Evolutionary conservation across 2,113 vertebrate species (phyloP).

Genomic region (Marmota monax): DNA sequence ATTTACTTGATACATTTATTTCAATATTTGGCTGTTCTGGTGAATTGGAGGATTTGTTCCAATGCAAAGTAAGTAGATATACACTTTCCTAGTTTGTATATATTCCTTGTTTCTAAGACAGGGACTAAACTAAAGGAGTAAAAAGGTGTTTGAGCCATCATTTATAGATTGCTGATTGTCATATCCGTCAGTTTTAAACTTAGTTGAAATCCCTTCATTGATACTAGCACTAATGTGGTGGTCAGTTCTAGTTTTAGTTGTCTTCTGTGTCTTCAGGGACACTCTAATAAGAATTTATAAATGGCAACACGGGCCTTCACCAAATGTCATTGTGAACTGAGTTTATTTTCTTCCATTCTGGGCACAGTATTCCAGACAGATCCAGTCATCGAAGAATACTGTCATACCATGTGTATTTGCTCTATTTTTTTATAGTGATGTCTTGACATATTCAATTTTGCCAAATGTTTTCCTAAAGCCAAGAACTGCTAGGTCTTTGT

Average conservation of each 20-base stretch:
- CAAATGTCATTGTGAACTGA: neutral
- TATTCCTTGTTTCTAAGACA: neutral
- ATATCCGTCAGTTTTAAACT: neutral
- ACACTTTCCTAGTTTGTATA: neutral
- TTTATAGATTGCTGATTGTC: neutral
- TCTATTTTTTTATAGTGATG: neutral
- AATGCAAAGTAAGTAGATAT: neutral
- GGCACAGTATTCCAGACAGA: neutral
- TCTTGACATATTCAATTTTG: neutral
- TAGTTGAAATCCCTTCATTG: neutral
- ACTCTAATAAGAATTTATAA: neutral
- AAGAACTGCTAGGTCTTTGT: neutral
- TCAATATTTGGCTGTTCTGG: neutral
- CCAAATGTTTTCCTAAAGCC: constrained; percentile 44
- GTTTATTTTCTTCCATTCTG: neutral
- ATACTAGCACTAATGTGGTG: neutral
- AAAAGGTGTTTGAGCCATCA: neutral
- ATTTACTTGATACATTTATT: neutral
- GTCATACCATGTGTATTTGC: neutral
- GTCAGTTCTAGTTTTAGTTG: neutral
- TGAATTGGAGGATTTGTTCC: neutral
- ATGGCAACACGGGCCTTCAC: neutral
- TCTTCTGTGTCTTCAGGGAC: neutral
- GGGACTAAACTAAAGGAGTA: neutral
- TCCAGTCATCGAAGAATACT: neutral